phyloP scores from a whole-genome alignment of 2,113 vertebrate genomes.

The Sinocyclocheilus rhinocerous region DNA sequence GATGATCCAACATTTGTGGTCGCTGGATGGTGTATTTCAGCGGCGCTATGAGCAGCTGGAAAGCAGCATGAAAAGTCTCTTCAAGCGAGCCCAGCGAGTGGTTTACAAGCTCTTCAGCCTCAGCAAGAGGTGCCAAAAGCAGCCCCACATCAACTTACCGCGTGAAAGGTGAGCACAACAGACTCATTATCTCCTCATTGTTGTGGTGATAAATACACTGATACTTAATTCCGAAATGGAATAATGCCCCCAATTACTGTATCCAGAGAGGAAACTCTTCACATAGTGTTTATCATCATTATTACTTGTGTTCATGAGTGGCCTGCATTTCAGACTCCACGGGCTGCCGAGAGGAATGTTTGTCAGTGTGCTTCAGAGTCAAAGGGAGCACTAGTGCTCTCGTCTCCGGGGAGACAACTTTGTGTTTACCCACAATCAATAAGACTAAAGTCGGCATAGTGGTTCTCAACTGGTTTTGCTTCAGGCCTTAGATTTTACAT shows the following conservation, averaged over 20 bases:
- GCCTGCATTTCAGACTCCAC: conserved; percentile 44
- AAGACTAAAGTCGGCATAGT: conserved; percentile 41
- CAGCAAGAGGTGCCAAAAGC: conserved; percentile 93
- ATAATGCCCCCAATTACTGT: conserved; percentile 24
- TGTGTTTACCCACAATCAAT: conserved; percentile 58
- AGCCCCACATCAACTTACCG: conserved; percentile 88
- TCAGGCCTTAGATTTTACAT: neutral
- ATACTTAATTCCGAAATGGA: conserved; percentile 38
- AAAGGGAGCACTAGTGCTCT: conserved; percentile 57
- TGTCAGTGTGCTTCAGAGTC: conserved; percentile 58
- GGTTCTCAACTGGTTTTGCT: neutral
- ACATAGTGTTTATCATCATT: conserved; percentile 62
- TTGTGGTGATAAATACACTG: neutral
- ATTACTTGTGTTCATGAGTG: conserved; percentile 51
- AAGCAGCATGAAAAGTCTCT: conserved; percentile 86
- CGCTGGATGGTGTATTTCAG: conserved; percentile 89
- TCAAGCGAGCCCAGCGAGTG: conserved; percentile 87
- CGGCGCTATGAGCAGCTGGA: conserved; percentile 91
- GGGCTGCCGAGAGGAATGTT: conserved; percentile 49
- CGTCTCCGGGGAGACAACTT: conserved; percentile 45
- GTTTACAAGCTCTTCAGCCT: conserved; percentile 96
- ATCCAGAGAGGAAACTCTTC: conserved; percentile 41
- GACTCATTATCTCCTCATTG: conserved; percentile 31
- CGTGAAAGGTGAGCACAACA: conserved; percentile 82
- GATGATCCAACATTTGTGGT: conserved; percentile 91